These are phyloP conservation scores for Oncorhynchus masou DNA, from an alignment of 2,113 vertebrate genomes.

Conservation along the genomic window DNA sequence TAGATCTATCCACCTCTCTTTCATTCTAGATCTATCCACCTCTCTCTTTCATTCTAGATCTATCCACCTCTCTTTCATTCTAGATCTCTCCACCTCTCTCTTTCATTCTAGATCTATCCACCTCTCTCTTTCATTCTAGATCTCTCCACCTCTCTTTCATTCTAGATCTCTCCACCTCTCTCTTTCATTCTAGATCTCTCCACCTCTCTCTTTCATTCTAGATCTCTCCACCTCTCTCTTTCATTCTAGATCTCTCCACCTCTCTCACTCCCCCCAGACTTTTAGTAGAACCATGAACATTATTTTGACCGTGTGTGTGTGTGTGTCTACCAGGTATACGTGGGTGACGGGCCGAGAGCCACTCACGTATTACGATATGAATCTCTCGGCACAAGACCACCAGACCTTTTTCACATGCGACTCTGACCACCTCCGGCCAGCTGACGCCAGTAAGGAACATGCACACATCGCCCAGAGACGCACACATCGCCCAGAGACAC, in stretches of 20 bases:
- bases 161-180: not conserved
- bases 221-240: not conserved
- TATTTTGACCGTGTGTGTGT: not conserved
- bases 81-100: not conserved
- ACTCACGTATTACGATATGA: constrained; percentile 99
- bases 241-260: not conserved
- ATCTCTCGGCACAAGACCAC: constrained; percentile 96
- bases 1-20: too few relatives aligned
- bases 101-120: too few relatives aligned
- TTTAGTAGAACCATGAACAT: not conserved
- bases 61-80: too few relatives aligned
- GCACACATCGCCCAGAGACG: not conserved
- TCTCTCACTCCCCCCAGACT: not conserved
- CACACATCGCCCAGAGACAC: not conserved
- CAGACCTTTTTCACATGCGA: constrained; percentile 99
- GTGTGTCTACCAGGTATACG: constrained; percentile 79
- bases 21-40: too few relatives aligned
- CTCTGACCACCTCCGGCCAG: constrained; percentile 91
- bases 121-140: too few relatives aligned
- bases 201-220: too few relatives aligned
- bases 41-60: not conserved
- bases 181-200: too few relatives aligned
- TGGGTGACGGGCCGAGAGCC: constrained; percentile 98
- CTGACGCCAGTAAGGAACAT: constrained; percentile 87
- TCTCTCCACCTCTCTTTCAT: not conserved